Evolutionary conservation across 2,888 invertebrate species (phyloP).

Genomic region (Tanypteryx hageni): DNA sequence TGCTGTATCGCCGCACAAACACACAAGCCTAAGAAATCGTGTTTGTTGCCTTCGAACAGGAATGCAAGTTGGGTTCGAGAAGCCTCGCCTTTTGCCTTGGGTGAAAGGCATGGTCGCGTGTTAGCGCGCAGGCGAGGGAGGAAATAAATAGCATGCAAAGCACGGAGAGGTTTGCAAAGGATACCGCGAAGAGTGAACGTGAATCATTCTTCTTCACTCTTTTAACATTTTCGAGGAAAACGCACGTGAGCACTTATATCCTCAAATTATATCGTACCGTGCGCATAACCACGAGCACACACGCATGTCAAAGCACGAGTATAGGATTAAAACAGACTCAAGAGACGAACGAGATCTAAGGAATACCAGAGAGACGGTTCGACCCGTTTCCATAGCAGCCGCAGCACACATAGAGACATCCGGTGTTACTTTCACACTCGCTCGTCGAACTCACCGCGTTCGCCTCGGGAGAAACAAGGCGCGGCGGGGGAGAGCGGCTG

Average conservation of each 20-base stretch:
- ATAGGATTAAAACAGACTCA: too few species aligned
- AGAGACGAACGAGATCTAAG: too few species aligned
- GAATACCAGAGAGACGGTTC: too few species aligned
- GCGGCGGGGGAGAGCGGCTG: neutral
- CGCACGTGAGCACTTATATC: too few species aligned
- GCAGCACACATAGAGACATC: constrained; percentile 1
- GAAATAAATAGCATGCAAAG: neutral
- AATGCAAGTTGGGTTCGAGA: constrained; percentile 15
- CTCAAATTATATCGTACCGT: too few species aligned
- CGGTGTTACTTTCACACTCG: constrained; percentile 57
- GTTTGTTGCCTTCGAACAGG: constrained; percentile 4
- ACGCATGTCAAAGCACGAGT: too few species aligned
- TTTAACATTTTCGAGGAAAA: too few species aligned
- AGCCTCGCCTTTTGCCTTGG: constrained; percentile 37
- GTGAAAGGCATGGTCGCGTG: constrained; percentile 55
- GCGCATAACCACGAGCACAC: too few species aligned
- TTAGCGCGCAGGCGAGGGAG: constrained; percentile 19
- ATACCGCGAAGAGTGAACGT: neutral
- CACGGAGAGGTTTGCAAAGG: neutral
- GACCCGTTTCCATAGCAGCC: neutral
- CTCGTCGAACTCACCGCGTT: constrained; percentile 60
- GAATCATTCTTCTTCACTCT: too few species aligned
- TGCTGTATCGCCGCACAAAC: neutral
- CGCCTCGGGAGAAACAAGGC: constrained; percentile 14
- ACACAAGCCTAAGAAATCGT: neutral